phyloP scores from a whole-genome alignment of 37 sponge, comb jelly and placozoan genomes.

The Ianthella basta region DNA sequence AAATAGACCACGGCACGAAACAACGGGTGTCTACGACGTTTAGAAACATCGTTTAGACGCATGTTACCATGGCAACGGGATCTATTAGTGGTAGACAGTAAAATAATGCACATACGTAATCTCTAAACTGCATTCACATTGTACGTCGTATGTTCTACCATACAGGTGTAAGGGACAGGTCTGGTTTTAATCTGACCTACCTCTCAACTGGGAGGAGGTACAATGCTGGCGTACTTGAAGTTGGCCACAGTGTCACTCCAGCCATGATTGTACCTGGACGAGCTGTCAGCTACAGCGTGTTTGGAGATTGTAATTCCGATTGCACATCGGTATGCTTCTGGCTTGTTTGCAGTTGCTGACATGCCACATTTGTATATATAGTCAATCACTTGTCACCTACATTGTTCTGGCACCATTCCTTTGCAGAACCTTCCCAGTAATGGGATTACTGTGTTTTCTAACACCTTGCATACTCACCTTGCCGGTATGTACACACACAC shows the following conservation, averaged over 20 bases:
- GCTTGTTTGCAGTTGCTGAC: no score
- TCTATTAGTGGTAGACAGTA: no score
- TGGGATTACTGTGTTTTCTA: conserved; percentile 41
- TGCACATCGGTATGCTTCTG: neutral
- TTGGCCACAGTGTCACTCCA: conserved; percentile 25
- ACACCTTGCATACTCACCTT: conserved; percentile 19
- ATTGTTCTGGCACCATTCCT: no score
- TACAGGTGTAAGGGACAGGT: conserved; percentile 32
- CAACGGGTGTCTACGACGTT: no score
- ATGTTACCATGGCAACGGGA: no score
- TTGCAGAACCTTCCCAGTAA: neutral
- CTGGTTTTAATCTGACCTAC: conserved; percentile 41
- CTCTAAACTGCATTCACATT: no score
- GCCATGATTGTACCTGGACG: conserved; percentile 20
- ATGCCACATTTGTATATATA: no score
- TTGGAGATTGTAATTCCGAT: neutral
- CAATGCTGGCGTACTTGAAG: conserved; percentile 23
- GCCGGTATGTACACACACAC: conserved; percentile 27
- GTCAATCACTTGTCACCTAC: no score
- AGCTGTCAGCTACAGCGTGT: neutral
- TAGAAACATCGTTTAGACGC: no score
- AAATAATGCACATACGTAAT: no score
- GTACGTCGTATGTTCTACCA: no score
- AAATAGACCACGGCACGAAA: no score
- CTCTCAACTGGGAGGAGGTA: neutral